Conservation (phyloP, 2,113 vertebrate genomes). For the Silurus glanis region DNA sequence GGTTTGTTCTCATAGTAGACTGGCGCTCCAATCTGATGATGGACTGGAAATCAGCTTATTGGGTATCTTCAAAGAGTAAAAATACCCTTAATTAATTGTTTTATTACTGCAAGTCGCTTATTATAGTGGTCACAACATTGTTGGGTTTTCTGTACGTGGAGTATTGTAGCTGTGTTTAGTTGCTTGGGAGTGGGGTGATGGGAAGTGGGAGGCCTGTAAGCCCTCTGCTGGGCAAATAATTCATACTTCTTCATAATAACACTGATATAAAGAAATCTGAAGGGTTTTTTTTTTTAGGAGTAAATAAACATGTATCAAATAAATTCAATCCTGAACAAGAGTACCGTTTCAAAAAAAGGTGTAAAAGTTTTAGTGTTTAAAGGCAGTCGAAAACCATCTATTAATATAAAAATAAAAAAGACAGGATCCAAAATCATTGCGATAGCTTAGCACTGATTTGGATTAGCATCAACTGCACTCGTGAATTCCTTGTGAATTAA, state of each 20-base stretch:
- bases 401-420: no score
- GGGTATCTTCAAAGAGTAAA: neutral
- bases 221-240: neutral
- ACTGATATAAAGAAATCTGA: neutral
- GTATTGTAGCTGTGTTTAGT: neutral
- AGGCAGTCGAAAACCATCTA: neutral
- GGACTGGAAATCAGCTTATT: no score
- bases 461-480: slow-evolving; percentile 7
- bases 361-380: neutral
- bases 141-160: neutral
- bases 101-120: neutral
- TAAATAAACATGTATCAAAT: neutral
- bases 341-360: neutral
- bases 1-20: neutral
- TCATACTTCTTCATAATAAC: neutral
- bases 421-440: neutral
- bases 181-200: neutral
- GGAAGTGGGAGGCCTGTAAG: neutral
- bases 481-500: neutral
- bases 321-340: neutral
- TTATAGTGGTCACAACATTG: neutral
- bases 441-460: slow-evolving; percentile 34
- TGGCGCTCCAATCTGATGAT: no score
- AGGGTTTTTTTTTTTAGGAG: no score
- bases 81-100: neutral